A percentile compares a stretch with the other conserved stretches of the same genome.
Evolutionary conservation across 2,888 invertebrate species (phyloP).

Genomic region (Fragum fragum): DNA sequence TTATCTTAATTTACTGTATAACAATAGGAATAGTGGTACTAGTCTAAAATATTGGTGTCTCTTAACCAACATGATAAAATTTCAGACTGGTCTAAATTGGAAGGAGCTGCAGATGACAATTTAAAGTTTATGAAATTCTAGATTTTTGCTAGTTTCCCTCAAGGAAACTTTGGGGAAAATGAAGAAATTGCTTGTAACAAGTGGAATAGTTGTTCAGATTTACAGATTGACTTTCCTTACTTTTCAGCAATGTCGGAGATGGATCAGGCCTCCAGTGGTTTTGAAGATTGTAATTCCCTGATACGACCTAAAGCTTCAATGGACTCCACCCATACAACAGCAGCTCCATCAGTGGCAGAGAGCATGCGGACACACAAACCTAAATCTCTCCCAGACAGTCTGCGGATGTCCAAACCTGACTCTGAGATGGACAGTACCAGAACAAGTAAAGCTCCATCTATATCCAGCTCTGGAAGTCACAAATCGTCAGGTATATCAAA

Average conservation of each 20-base stretch:
- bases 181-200: no score
- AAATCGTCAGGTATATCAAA: constrained; percentile 65
- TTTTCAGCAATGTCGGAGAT: constrained; percentile 68
- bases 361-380: constrained; percentile 63
- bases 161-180: no score
- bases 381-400: constrained; percentile 59
- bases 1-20: no score
- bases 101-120: no score
- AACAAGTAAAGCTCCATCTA: constrained; percentile 67
- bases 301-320: constrained; percentile 66
- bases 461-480: constrained; percentile 66
- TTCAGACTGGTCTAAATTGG: no score
- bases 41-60: no score
- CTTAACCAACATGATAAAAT: no score
- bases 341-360: constrained; percentile 66
- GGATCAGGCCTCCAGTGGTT: constrained; percentile 83
- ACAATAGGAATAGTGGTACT: no score
- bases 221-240: no score
- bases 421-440: constrained; percentile 55
- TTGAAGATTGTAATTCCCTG: constrained; percentile 82
- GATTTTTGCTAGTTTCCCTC: no score
- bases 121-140: no score
- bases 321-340: constrained; percentile 66
- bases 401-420: constrained; percentile 46
- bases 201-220: no score